Base-by-base conservation (phyloP, 2,113 vertebrate genomes). In the human region DNA sequence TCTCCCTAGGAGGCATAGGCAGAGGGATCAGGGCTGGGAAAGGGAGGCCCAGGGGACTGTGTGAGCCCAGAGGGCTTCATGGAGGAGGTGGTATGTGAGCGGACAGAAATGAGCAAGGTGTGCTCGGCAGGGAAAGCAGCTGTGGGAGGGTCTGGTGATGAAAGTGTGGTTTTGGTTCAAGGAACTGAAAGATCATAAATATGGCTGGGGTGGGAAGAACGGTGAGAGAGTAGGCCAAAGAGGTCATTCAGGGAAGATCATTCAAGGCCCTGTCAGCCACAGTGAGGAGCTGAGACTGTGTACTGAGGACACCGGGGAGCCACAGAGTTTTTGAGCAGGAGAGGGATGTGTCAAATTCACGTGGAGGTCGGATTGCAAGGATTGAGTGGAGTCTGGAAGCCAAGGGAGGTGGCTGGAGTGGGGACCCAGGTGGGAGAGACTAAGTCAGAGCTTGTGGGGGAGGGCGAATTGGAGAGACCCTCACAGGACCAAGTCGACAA, bases 151-250 rank as follows among this genome's bases (percentile, higher is more conserved):
- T 72, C 75, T n/a, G 52, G 45, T 84, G 75, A 50, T 61, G 5
- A 88, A 70, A 11, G 25, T 93, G 59, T 61, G 84, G 87, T 90
- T 94, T 95, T 11, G n/a, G 43, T 90, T 94, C 20, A 30, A 89
- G 94, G 90, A 96, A 95, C 86, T 1, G 43, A 97, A 97, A 92
- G 82, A 50, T 72, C 90, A 4, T 85, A 68, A 88, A 12, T 50
- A 23, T 27, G 79, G 10, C 78, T 52, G 14, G 40, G 48, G 4
- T 1, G 1, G 50, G 20, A 66, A 61, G 25, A 25, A 6, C 25
- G 7, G 10, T 10, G 23, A 89, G 45, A 48, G 12, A 32, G 27
- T 75, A 82, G 85, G 38, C n/a, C 18, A 45, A n/a, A 52, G 23
- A 48, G 9, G 16, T 85, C 73, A n/a, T 50, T 35, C 18, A 50